Base-by-base conservation (phyloP, 1,140 invertebrate genomes). In the Philotrypesis tridentata region DNA sequence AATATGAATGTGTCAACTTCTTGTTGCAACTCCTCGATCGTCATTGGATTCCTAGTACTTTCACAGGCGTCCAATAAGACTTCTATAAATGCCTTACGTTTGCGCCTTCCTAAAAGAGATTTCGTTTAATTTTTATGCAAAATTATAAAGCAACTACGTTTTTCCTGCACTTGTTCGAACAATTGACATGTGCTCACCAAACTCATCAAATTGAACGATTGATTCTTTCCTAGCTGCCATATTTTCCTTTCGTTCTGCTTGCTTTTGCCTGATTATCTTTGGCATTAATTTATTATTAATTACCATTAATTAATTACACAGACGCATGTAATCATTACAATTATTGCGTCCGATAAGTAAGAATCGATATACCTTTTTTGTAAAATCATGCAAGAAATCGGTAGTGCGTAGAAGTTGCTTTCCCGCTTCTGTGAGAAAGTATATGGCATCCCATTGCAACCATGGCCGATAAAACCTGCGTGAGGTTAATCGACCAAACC, bases 1-100 rank as follows among this genome's bases (percentile, higher is more conserved):
- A 96, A 96, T 94, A 96, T 95, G 86, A 96, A 96, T 0, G 95
- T 96, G 82, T 96, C 94, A 0, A 96, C 95, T 91, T 96, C 94
- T 89, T 96, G 94, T 81, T 93, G 86, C 21, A 97, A 94, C 86
- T 96, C 95, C 43, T 93, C 87, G 84, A 95, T 92, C n/a, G 92
- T 94, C 33, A 96, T 88, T 0, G 91, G 88, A 40, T 91, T 89
- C 21, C 91, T 93, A 79, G 92, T 91, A 29, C 92, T 89, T 31
- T 87, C 88, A 68, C 91, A 92, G 60, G 93, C 91, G 83, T 95
- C 93, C 12, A 97, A 88, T 25, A 97, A 86, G 71, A 96, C 90
- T 92, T 97, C 96, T 71, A 97, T 88, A 86, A 97, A 96, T 14
- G 91, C 92, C 87, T 92, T 90, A 80, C 91, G 90, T 29, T 89